phyloP scores from a whole-genome alignment of 2,888 invertebrate genomes.

The Drosophila mercatorum region DNA sequence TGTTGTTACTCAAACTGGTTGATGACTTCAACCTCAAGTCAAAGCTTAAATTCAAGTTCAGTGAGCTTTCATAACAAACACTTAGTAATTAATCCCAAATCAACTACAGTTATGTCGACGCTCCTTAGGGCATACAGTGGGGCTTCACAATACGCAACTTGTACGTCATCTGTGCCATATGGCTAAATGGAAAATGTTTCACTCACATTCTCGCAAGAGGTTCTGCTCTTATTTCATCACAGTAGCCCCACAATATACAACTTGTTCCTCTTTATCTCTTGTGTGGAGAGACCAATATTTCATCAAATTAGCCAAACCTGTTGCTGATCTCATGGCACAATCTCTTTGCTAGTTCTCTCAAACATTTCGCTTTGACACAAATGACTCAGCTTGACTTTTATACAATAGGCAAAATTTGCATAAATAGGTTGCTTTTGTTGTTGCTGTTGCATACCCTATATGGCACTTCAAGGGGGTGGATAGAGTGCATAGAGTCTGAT shows the following conservation, averaged over 20 bases:
- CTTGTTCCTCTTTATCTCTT: slow-evolving; percentile 8
- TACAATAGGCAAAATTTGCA: slow-evolving; percentile 51
- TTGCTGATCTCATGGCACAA: slow-evolving; percentile 58
- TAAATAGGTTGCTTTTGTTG: slow-evolving; percentile 34
- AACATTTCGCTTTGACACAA: slow-evolving; percentile 45
- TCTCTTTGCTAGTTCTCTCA: slow-evolving; percentile 45
- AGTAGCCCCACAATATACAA: not conserved
- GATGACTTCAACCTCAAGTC: not conserved
- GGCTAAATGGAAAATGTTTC: not conserved
- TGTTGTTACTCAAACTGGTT: not conserved
- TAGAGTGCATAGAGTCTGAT: no score
- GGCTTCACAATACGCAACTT: not conserved
- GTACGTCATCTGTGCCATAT: not conserved
- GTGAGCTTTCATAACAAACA: not conserved
- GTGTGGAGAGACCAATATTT: slow-evolving; percentile 1
- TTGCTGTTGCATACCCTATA: not conserved
- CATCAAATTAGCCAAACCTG: slow-evolving; percentile 40
- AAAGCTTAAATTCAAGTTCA: not conserved
- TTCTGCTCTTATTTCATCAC: not conserved
- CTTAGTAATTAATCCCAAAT: not conserved
- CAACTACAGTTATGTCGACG: not conserved
- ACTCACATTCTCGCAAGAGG: not conserved
- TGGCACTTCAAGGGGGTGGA: no score
- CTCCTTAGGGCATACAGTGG: slow-evolving; percentile 4
- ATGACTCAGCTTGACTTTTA: slow-evolving; percentile 45